Base-by-base conservation (phyloP, 37 sponge, comb jelly and placozoan genomes). In the Ephydatia muelleri region DNA sequence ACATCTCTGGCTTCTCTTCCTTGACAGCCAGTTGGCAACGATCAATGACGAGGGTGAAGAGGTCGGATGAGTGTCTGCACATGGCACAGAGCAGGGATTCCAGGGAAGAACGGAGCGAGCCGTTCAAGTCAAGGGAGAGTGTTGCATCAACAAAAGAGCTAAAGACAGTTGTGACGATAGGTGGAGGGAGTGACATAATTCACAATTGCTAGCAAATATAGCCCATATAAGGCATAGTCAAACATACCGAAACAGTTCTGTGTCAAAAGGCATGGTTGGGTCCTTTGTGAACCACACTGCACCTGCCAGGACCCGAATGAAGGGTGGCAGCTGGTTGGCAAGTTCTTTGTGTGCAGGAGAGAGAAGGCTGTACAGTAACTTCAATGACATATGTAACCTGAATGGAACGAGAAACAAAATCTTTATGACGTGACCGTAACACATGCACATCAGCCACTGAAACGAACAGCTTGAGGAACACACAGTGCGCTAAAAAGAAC, bases 41-140 rank as follows among this genome's bases (percentile, higher is more conserved):
- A 5, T 65, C 43, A 31, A 87, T 36, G 75, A 86, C 28, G 5
- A 79, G 40, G 26, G 80, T 21, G 75, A 87, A 91, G 57, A 70
- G 68, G 2, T 75, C 21, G 0, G 70, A 75, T 26, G 65, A 47
- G 25, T 14, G 36, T 40, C 43, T 33, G 38, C 94, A 93, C 13
- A 93, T 67, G 21, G 94, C 65, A 73, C 87, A 84, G 36, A 93
- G 70, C 11, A 93, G 88, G 14, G 85, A 64, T 48, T 75, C 80
- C 31, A 89, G 30, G 0, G 93, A 65, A 21, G 70, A 28, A 75
- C 84, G 89, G 31, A 78, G 72, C 2, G 75, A 73, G 33, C 37
- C 34, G 30, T 35, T 66, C 21, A 83, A 68, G 2, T 77, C 82
- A 37, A 82, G 64, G 0, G 80, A 82, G 34, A 92, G 65, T 1